Evolutionary conservation across 2,888 invertebrate species (phyloP).

Genomic region (Orthosia cruda): DNA sequence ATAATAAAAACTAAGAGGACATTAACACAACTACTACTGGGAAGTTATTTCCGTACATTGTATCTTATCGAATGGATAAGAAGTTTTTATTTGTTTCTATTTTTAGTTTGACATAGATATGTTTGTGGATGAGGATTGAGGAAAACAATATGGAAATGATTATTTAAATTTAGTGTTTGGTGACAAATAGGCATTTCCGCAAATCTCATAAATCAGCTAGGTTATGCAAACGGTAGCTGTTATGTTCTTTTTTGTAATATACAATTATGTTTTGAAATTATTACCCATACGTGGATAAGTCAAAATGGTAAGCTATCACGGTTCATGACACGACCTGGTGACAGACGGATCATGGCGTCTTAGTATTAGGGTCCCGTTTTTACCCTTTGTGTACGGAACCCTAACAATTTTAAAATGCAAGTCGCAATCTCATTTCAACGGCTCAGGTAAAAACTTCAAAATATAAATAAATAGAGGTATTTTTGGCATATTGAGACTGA

Average conservation of each 20-base stretch:
- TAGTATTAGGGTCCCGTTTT: no score
- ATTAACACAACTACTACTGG: slow-evolving; percentile 42
- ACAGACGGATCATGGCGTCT: no score
- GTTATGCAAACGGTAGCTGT: background rate
- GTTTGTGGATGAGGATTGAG: background rate
- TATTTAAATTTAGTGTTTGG: background rate
- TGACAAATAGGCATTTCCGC: background rate
- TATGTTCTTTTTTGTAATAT: background rate
- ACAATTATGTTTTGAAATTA: background rate
- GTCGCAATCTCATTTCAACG: no score
- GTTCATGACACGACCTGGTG: no score
- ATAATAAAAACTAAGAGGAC: slow-evolving; percentile 1
- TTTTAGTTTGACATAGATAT: slow-evolving; percentile 27
- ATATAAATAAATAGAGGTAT: no score
- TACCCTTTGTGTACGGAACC: no score
- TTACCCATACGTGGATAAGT: background rate
- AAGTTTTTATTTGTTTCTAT: slow-evolving; percentile 24
- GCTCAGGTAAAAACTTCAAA: no score
- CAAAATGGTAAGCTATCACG: no score
- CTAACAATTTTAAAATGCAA: no score
- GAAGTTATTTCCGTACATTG: slow-evolving; percentile 47
- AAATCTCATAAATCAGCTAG: background rate
- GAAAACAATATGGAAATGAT: slow-evolving; percentile 1
- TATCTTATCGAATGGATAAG: slow-evolving; percentile 46
- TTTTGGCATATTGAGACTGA: background rate